A percentile compares a stretch with the other conserved stretches of the same genome.
phyloP scores from a whole-genome alignment of 1,140 invertebrate species.

The Sarcophaga bullata region DNA sequence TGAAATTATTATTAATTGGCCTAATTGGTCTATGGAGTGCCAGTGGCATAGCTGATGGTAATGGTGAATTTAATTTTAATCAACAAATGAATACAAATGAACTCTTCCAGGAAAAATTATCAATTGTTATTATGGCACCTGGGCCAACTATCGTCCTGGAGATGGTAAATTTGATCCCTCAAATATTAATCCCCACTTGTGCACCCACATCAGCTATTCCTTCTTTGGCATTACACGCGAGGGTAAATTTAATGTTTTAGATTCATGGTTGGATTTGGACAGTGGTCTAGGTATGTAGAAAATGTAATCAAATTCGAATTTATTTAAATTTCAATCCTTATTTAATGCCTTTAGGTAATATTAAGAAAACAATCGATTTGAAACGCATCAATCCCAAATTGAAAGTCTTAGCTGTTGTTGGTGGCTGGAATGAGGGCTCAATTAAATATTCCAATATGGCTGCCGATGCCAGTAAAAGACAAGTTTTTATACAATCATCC shows the following conservation, averaged over 20 bases:
- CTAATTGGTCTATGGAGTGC: not conserved
- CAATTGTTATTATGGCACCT: constrained; percentile 74
- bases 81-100: too few species aligned
- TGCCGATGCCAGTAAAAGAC: constrained; percentile 60
- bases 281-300: constrained; percentile 7
- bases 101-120: constrained; percentile 67
- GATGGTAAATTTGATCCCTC: constrained; percentile 70
- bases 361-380: constrained; percentile 55
- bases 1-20: not conserved
- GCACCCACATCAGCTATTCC: constrained; percentile 77
- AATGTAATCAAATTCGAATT: too few species aligned
- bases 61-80: not conserved
- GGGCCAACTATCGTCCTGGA: constrained; percentile 71
- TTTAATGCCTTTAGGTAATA: constrained; percentile 46
- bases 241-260: constrained; percentile 67
- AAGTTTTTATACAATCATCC: constrained; percentile 67
- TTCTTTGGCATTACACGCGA: constrained; percentile 71
- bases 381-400: constrained; percentile 71
- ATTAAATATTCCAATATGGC: constrained; percentile 72
- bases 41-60: not conserved
- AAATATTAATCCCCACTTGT: constrained; percentile 72
- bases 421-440: constrained; percentile 79
- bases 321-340: not conserved
- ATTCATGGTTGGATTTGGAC: constrained; percentile 72
- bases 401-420: constrained; percentile 78